Conservation (phyloP, 2,113 vertebrate species). For the Reinhardtius hippoglossoides region DNA sequence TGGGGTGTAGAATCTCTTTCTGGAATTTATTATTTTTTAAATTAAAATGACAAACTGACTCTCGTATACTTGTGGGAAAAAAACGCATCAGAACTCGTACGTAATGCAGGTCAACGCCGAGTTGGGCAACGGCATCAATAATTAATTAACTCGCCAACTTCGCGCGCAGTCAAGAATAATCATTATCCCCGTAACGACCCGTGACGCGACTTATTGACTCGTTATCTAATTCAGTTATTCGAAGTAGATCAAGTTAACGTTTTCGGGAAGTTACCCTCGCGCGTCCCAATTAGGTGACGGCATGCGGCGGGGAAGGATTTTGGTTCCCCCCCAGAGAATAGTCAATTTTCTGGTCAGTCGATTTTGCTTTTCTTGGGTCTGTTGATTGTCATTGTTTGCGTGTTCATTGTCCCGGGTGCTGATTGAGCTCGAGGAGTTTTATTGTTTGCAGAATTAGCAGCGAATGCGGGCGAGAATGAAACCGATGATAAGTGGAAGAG, state of each 20-base stretch:
- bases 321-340: conserved; percentile 37
- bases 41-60: not conserved
- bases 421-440: conserved; percentile 46
- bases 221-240: conserved; percentile 39
- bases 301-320: conserved; percentile 36
- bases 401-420: conserved; percentile 23
- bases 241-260: conserved; percentile 18
- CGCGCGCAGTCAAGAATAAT: conserved; percentile 5
- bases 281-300: not conserved
- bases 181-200: conserved; percentile 11
- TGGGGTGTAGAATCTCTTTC: not conserved
- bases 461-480: not conserved
- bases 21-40: not conserved
- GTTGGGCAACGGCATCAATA: conserved; percentile 37
- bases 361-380: conserved; percentile 12
- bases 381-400: conserved; percentile 12
- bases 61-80: too few species aligned
- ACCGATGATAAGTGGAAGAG: conserved; percentile 1
- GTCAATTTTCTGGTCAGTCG: conserved; percentile 41
- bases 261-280: conserved; percentile 39
- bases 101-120: not conserved
- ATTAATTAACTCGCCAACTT: conserved; percentile 63
- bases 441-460: conserved; percentile 54
- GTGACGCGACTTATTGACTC: conserved; percentile 43
- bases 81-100: conserved; percentile 43